Percentiles rank a stretch among this genome's conserved stretches.
phyloP scores from a whole-genome alignment of 2,888 invertebrate genomes.

The Sericinus montela region DNA sequence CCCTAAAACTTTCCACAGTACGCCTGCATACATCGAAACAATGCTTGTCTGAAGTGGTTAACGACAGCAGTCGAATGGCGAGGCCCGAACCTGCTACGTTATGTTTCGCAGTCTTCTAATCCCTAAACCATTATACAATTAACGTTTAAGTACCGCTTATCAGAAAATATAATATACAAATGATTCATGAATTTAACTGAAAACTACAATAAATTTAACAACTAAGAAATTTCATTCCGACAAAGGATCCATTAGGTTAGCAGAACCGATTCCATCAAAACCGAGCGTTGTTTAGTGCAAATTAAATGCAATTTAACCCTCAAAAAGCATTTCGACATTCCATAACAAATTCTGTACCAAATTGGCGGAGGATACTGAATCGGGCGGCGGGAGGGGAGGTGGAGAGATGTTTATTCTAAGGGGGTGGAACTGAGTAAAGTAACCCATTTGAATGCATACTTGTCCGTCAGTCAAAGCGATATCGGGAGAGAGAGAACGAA shows the following conservation, averaged over 20 bases:
- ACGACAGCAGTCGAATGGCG: too few species aligned
- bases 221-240: conserved; percentile 24
- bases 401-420: conserved; percentile 69
- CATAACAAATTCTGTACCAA: conserved; percentile 75
- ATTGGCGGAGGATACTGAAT: conserved; percentile 66
- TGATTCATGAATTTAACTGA: conserved; percentile 3
- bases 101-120: too few species aligned
- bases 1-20: too few species aligned
- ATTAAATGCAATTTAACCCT: conserved; percentile 76
- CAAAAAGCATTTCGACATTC: conserved; percentile 72
- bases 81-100: too few species aligned
- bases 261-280: conserved; percentile 47
- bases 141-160: too few species aligned
- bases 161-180: conserved; percentile 6
- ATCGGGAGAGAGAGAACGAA: conserved; percentile 65
- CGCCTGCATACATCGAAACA: too few species aligned
- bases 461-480: conserved; percentile 85
- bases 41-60: too few species aligned
- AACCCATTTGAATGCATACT: conserved; percentile 87
- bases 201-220: conserved; percentile 19
- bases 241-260: conserved; percentile 27
- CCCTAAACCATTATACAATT: too few species aligned
- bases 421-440: conserved; percentile 76
- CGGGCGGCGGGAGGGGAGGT: too few species aligned
- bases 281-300: conserved; percentile 69